Evolutionary conservation across 2,113 vertebrate species (phyloP).

Genomic region (Cervus canadensis): DNA sequence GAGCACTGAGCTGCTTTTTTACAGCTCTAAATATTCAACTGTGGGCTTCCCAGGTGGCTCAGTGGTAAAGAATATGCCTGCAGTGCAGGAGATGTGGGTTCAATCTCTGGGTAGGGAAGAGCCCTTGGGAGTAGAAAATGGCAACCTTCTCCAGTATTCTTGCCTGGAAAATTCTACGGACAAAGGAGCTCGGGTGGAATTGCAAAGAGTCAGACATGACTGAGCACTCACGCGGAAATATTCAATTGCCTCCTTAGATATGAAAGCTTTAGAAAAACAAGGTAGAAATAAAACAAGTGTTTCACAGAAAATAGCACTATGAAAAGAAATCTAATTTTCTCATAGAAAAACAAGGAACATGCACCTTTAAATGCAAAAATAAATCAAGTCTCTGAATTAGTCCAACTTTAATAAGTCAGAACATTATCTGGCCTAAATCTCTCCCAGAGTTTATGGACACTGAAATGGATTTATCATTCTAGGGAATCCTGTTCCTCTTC

Average conservation of each 20-base stretch:
- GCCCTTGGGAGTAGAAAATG: not conserved
- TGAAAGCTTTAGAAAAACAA: not conserved
- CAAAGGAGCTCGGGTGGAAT: accelerated
- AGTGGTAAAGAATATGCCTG: not conserved
- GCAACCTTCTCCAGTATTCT: not conserved
- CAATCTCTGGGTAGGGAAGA: not conserved
- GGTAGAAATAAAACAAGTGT: not conserved
- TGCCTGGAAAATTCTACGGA: not conserved
- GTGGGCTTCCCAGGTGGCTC: not conserved
- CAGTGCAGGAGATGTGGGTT: not conserved
- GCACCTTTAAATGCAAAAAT: constrained; percentile 9
- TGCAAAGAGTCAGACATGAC: not conserved
- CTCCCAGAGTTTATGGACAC: not conserved
- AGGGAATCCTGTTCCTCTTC: not conserved
- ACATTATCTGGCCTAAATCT: not conserved
- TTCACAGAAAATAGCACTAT: not conserved
- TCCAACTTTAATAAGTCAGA: constrained; percentile 41
- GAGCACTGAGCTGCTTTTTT: not conserved
- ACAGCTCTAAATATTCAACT: not conserved
- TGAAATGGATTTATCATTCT: not conserved
- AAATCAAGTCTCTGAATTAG: not conserved
- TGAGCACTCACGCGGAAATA: not conserved
- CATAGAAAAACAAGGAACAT: constrained; percentile 27
- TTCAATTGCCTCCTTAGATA: not conserved
- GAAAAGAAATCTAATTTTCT: constrained; percentile 54